Conservation (phyloP, 2,888 invertebrate genomes). For the Phragmatobia fuliginosa region DNA sequence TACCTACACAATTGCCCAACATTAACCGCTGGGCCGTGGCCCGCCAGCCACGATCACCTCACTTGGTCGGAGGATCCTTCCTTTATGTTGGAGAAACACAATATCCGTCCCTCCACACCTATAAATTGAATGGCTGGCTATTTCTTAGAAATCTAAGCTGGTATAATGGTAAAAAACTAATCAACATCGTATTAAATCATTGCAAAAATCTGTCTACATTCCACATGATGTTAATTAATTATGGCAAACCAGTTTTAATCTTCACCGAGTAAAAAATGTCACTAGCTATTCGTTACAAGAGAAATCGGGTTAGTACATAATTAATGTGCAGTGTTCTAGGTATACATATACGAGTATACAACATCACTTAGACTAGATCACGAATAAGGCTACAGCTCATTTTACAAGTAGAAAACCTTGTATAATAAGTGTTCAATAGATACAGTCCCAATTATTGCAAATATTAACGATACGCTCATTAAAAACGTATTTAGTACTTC, state of each 20-base stretch:
- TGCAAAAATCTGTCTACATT: slow-evolving; percentile 29
- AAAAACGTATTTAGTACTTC: neutral
- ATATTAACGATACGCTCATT: neutral
- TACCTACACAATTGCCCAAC: no score
- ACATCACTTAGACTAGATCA: slow-evolving; percentile 12
- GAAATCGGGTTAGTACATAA: slow-evolving; percentile 48
- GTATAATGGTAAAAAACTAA: neutral
- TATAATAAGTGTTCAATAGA: slow-evolving; percentile 3
- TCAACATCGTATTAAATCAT: neutral
- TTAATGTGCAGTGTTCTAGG: slow-evolving; percentile 26
- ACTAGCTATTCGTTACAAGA: slow-evolving; percentile 43
- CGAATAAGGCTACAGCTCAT: slow-evolving; percentile 4
- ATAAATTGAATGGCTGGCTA: no score
- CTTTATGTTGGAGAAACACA: no score
- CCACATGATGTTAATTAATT: slow-evolving; percentile 33
- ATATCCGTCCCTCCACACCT: no score
- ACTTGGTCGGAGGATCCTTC: no score
- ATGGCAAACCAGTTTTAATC: slow-evolving; percentile 25
- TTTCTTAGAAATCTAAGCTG: no score
- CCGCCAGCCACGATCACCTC: no score
- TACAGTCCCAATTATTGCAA: neutral
- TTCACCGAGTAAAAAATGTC: slow-evolving; percentile 32
- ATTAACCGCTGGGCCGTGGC: no score
- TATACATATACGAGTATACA: slow-evolving; percentile 15
- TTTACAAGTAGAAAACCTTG: slow-evolving; percentile 1